Conservation (phyloP, 2,888 invertebrate genomes). For the Anticlea derivata region DNA sequence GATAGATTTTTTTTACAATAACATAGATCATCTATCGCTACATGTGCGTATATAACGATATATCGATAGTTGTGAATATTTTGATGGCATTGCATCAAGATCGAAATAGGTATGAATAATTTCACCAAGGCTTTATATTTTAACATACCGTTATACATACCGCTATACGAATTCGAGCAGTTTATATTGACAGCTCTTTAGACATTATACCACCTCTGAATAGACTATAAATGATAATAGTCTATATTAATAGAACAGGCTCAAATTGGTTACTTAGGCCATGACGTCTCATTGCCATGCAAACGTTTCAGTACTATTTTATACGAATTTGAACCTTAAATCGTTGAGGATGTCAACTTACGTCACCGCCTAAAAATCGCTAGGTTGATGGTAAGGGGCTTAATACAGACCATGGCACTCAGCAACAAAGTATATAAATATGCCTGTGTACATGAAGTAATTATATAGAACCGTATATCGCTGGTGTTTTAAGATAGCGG, state of each 20-base stretch:
- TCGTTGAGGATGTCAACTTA: no score
- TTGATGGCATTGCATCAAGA: slow-evolving; percentile 67
- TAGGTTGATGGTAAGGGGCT: no score
- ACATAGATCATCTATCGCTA: slow-evolving; percentile 39
- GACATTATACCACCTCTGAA: slow-evolving; percentile 42
- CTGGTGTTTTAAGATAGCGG: slow-evolving; percentile 52
- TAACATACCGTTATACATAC: slow-evolving; percentile 53
- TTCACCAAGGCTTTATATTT: slow-evolving; percentile 45
- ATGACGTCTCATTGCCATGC: no score
- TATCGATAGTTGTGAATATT: slow-evolving; percentile 30
- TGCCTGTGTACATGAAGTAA: slow-evolving; percentile 26
- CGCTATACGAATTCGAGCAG: slow-evolving; percentile 50
- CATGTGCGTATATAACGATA: slow-evolving; percentile 52
- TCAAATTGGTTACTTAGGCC: slow-evolving; percentile 4
- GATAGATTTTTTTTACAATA: slow-evolving; percentile 14
- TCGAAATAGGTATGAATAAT: slow-evolving; percentile 44
- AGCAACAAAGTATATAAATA: slow-evolving; percentile 18
- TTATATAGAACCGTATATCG: slow-evolving; percentile 33
- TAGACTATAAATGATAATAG: background rate
- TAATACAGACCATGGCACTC: slow-evolving; percentile 3
- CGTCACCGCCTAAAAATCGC: no score
- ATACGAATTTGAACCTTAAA: no score
- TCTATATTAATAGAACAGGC: slow-evolving; percentile 1
- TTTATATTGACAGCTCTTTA: slow-evolving; percentile 52
- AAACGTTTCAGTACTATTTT: no score